Base-by-base conservation (phyloP, 2,888 invertebrate species). In the Tricholauxania praeusta region DNA sequence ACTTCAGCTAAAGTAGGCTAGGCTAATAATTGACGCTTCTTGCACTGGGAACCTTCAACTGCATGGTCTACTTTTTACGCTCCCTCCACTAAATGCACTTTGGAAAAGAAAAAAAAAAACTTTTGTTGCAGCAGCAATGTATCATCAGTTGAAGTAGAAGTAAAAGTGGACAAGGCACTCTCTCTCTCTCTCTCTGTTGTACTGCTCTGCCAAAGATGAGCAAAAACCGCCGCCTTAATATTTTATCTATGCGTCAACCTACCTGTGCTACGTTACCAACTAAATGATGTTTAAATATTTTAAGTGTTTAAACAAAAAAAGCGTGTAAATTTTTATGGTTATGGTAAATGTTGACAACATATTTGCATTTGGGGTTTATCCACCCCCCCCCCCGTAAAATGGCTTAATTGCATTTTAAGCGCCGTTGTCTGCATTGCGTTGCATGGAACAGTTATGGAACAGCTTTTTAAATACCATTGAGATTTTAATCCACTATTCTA, bases 251-350 rank as follows among this genome's bases (percentile, higher is more conserved):
- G 39, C 39, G 8, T 1, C 39, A 39, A 39, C 39, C 39, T 39
- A 39, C 39, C 39, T 39, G 39, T 39, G 39, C 39, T 39, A 10
- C 39, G 39, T 39, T 48, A 57, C 17, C 17, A 12, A 47, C 39
- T 63, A 17, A 63, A 63, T 47, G 63, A 19, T 63, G 48, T 47
- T 47, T 63, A 63, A 63, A 63, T 63, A 63, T 63, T 63, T 63
- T 47, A 48, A 12, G 39, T 17, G 17, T 39, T 17, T 47, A 39
- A 63, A 63, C 48, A 32, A 14, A n/a, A 14, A n/a, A 7, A 39
- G 17, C 63, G 63, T 63, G 48, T 63, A 63, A 63, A 17, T 63
- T 63, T 63, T 17, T 63, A 63, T 47, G 63, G 48, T 19, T 47
- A 28, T 28, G n/a, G 48, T 47, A 39, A 15, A 39, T 39, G 39